Percentiles rank a stretch among this genome's conserved stretches.
These are phyloP conservation scores for Polymixis lichenea DNA, from an alignment of 2,888 invertebrate genomes.

Conservation along the genomic window DNA sequence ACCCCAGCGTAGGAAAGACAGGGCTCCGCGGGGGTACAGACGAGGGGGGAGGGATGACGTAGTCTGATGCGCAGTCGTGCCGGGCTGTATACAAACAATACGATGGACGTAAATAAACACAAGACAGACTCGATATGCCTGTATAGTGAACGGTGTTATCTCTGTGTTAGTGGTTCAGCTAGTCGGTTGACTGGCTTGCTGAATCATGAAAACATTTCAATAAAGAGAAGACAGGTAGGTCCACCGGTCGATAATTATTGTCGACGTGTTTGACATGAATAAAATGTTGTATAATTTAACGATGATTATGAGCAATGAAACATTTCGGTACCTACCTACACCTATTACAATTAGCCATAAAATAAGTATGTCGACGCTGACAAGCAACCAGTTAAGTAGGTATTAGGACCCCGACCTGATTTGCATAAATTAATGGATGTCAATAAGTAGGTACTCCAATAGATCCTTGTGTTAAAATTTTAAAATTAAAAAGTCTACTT, in stretches of 20 bases:
- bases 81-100: conserved; percentile 91
- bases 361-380: conserved; percentile 9
- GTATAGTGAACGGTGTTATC: conserved; percentile 83
- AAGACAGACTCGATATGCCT: conserved; percentile 82
- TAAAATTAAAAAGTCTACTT: not conserved
- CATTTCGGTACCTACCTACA: not conserved
- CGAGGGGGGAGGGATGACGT: conserved; percentile 85
- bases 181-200: conserved; percentile 71
- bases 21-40: conserved; percentile 81
- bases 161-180: conserved; percentile 83
- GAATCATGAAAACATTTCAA: conserved; percentile 56
- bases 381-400: conserved; percentile 17
- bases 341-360: not conserved
- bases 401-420: conserved; percentile 7
- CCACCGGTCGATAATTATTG: conserved; percentile 17
- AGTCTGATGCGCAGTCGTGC: conserved; percentile 89
- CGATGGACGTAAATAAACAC: conserved; percentile 91
- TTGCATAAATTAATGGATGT: conserved; percentile 8
- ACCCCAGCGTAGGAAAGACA: conserved; percentile 85
- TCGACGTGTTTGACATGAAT: conserved; percentile 5
- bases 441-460: not conserved
- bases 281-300: conserved; percentile 14
- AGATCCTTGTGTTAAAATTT: not conserved
- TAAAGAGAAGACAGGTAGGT: conserved; percentile 44
- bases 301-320: conserved; percentile 12